Evolutionary conservation across 2,113 vertebrate species (phyloP).

Genomic region (Motacilla tschutschensis): DNA sequence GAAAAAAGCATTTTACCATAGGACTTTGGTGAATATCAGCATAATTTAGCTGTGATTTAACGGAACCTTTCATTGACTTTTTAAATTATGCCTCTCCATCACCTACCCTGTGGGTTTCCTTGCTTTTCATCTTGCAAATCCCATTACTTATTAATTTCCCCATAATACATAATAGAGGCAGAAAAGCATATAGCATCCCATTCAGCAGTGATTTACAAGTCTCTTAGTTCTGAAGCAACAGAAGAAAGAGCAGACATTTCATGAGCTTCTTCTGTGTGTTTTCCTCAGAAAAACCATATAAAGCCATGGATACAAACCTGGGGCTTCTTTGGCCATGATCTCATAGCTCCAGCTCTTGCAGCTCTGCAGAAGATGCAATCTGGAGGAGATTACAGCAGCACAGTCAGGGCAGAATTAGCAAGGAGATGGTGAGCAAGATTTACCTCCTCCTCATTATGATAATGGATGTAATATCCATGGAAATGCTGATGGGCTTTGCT

Average conservation of each 20-base stretch:
- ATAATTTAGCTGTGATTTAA: slow-evolving; percentile 74
- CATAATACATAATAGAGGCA: slow-evolving; percentile 58
- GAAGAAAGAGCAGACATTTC: slow-evolving; percentile 20
- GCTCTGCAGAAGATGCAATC: background rate
- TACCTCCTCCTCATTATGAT: slow-evolving; percentile 38
- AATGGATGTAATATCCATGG: slow-evolving; percentile 52
- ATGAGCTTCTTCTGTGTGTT: slow-evolving; percentile 33
- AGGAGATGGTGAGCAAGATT: slow-evolving; percentile 30
- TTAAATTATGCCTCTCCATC: slow-evolving; percentile 73
- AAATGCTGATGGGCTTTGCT: slow-evolving; percentile 51
- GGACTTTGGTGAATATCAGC: slow-evolving; percentile 54
- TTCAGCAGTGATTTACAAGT: slow-evolving; percentile 67
- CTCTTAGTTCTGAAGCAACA: slow-evolving; percentile 37
- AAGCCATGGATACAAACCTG: background rate
- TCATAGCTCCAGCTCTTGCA: background rate
- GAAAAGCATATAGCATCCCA: slow-evolving; percentile 50
- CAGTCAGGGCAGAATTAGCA: slow-evolving; percentile 30
- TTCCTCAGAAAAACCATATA: background rate
- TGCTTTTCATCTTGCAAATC: slow-evolving; percentile 66
- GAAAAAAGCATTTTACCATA: slow-evolving; percentile 55
- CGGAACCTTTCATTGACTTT: slow-evolving; percentile 73
- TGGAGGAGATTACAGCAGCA: slow-evolving; percentile 10
- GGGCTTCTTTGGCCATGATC: background rate
- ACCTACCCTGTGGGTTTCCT: slow-evolving; percentile 70
- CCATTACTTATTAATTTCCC: slow-evolving; percentile 74